A percentile compares a stretch with the other conserved stretches of the same genome.
Conservation (phyloP, 2,797 vertebrate species). For the Pangasius sanitwongsei region DNA sequence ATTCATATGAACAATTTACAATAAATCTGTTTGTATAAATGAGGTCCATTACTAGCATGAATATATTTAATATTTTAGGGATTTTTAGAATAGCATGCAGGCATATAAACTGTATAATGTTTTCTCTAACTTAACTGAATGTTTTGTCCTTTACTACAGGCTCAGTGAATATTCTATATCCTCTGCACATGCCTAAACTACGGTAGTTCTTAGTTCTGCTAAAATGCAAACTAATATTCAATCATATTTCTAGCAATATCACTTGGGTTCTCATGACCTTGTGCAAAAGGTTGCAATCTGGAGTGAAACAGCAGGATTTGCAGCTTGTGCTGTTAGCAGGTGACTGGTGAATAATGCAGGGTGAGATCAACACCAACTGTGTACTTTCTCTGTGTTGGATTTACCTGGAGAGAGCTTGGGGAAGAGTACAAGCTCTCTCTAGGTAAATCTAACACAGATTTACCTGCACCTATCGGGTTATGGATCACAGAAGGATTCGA, state of each 20-base stretch:
- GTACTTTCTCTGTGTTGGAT: slow-evolving; percentile 43
- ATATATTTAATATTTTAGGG: not conserved
- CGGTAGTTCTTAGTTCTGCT: not conserved
- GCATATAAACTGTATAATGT: not conserved
- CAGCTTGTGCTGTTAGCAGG: slow-evolving; percentile 35
- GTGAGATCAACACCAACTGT: slow-evolving; percentile 37
- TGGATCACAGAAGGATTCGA: slow-evolving; percentile 69
- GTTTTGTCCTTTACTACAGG: not conserved
- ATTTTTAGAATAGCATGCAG: not conserved
- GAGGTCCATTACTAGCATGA: not conserved
- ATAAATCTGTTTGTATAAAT: not conserved
- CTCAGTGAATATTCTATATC: not conserved
- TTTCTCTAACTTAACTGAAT: not conserved
- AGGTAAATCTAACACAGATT: no score
- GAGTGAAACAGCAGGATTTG: slow-evolving; percentile 41
- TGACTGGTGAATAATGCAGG: slow-evolving; percentile 38
- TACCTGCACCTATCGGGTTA: slow-evolving; percentile 51
- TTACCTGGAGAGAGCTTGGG: slow-evolving; percentile 42
- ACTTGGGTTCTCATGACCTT: slow-evolving; percentile 21
- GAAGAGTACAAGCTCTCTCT: slow-evolving; percentile 25
- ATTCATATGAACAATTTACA: not conserved
- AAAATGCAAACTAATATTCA: not conserved
- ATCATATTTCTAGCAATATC: slow-evolving; percentile 24
- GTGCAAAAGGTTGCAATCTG: slow-evolving; percentile 9
- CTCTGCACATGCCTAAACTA: not conserved